These are phyloP conservation scores for Charina bottae DNA, from an alignment of 2,113 vertebrate genomes.

Conservation along the genomic window DNA sequence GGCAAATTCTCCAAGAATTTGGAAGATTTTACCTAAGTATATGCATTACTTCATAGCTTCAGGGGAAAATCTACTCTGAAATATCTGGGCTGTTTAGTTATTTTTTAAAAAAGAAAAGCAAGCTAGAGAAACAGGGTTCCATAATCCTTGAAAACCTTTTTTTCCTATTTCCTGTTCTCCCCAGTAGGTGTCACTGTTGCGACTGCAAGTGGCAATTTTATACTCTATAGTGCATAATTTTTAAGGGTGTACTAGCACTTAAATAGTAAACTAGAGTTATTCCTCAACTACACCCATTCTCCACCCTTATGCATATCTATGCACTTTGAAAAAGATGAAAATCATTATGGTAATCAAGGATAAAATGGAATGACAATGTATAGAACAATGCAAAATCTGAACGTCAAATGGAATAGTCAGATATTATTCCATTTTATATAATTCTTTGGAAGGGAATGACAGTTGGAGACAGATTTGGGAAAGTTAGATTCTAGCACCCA, in stretches of 20 bases:
- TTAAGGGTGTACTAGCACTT: neutral
- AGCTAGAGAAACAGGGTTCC: slow-evolving; percentile 26
- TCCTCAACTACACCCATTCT: slow-evolving; percentile 7
- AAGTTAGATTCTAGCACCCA: neutral
- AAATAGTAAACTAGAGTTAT: slow-evolving; percentile 29
- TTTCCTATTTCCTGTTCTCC: slow-evolving; percentile 40
- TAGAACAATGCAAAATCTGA: neutral
- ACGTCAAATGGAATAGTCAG: neutral
- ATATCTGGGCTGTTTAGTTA: slow-evolving; percentile 20
- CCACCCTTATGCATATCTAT: slow-evolving; percentile 15
- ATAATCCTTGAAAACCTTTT: neutral
- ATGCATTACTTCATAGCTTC: slow-evolving; percentile 14
- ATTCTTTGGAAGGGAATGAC: neutral
- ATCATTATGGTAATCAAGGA: slow-evolving; percentile 35
- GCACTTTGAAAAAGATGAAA: neutral
- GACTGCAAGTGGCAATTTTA: slow-evolving; percentile 59
- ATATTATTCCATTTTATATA: neutral
- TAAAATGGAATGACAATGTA: slow-evolving; percentile 31
- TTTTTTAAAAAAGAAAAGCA: slow-evolving; percentile 24
- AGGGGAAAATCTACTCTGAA: slow-evolving; percentile 13
- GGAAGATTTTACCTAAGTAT: slow-evolving; percentile 17
- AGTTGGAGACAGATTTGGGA: neutral
- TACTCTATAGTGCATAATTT: slow-evolving; percentile 12
- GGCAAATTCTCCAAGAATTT: slow-evolving; percentile 41
- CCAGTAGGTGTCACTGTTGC: slow-evolving; percentile 79